phyloP scores from a whole-genome alignment of 2,888 invertebrate genomes.

The Poecilus cupreus region DNA sequence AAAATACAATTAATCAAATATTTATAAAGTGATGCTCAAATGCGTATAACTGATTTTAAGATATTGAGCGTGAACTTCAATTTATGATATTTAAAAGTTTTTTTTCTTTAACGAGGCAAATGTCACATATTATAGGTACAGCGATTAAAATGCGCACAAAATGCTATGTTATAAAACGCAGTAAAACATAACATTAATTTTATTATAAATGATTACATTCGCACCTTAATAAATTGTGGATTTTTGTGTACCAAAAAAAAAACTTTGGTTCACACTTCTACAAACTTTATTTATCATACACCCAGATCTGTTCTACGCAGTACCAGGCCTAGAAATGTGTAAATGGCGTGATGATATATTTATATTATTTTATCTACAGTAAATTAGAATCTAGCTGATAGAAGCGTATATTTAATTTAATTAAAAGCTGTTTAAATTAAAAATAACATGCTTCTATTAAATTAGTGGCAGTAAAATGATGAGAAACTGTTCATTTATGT shows the following conservation, averaged over 20 bases:
- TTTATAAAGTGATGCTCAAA: constrained; percentile 32
- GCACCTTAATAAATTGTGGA: no score
- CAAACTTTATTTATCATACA: no score
- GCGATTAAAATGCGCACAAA: constrained; percentile 4
- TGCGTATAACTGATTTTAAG: not conserved
- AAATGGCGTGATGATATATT: no score
- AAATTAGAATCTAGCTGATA: not conserved
- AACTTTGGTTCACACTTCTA: no score
- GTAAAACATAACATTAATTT: no score
- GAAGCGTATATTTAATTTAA: constrained; percentile 37
- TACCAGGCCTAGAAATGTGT: no score
- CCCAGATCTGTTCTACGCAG: no score
- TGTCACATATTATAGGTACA: not conserved
- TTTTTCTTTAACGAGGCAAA: not conserved
- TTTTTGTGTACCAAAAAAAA: no score
- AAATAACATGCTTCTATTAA: constrained; percentile 11
- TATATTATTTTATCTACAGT: no score
- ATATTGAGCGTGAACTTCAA: not conserved
- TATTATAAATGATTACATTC: no score
- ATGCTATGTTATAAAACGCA: not conserved
- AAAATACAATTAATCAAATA: constrained; percentile 41
- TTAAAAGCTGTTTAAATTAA: constrained; percentile 30
- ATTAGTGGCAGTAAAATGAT: constrained; percentile 27
- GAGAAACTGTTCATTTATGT: constrained; percentile 29
- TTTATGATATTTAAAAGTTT: not conserved